Conservation (phyloP, 2,113 vertebrate species). For the Sakesphorus luctuosus region DNA sequence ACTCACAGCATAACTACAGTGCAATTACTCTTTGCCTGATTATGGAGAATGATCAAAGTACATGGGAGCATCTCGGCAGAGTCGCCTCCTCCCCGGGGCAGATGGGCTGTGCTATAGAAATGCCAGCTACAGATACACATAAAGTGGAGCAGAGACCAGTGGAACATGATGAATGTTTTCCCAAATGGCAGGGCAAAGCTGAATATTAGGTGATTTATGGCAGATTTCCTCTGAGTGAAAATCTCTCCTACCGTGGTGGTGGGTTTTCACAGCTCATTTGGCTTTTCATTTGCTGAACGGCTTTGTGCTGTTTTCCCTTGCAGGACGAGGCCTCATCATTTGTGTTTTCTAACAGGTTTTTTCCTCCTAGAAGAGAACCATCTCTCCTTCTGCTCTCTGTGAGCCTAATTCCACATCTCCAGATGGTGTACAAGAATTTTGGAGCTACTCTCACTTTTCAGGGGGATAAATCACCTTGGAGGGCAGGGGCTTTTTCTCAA, state of each 20-base stretch:
- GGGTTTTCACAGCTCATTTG: slow-evolving; percentile 52
- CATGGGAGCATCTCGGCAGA: background rate
- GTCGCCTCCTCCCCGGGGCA: background rate
- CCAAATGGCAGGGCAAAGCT: slow-evolving; percentile 14
- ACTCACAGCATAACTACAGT: rapidly evolving
- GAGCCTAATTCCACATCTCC: background rate
- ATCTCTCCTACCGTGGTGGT: background rate
- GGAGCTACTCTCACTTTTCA: background rate
- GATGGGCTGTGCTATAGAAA: background rate
- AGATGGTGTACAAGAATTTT: background rate
- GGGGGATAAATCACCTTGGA: background rate
- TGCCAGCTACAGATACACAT: background rate
- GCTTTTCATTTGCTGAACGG: slow-evolving; percentile 28
- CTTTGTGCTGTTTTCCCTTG: slow-evolving; percentile 23
- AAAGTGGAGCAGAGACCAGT: background rate
- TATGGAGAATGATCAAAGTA: background rate
- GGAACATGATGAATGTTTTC: slow-evolving; percentile 6
- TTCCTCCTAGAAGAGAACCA: background rate
- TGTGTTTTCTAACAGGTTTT: background rate
- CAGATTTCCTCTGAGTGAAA: slow-evolving; percentile 35
- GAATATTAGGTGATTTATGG: slow-evolving; percentile 49
- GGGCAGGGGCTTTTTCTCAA: background rate
- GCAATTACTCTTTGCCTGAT: background rate
- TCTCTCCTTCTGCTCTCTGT: background rate
- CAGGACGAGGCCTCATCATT: slow-evolving; percentile 19